These are phyloP conservation scores for Diachasmimorpha longicaudata DNA, from an alignment of 1,140 invertebrate genomes.

Conservation along the genomic window DNA sequence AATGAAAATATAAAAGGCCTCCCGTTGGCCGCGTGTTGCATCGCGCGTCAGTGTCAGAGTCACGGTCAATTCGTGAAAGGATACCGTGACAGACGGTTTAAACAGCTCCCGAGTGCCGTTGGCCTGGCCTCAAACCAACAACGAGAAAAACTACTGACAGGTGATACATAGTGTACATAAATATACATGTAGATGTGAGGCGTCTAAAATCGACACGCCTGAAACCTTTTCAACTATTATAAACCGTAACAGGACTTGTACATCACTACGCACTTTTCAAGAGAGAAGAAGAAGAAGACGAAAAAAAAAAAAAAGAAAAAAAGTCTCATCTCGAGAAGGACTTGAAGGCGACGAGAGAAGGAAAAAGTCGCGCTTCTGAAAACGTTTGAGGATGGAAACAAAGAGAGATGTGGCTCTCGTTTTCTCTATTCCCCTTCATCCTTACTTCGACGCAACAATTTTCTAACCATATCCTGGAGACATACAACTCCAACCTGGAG, in stretches of 20 bases:
- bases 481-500: conserved; percentile 49
- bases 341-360: conserved; percentile 11
- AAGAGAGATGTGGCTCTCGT: background rate
- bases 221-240: background rate
- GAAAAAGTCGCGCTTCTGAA: background rate
- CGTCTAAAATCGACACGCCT: conserved; percentile 1
- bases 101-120: background rate
- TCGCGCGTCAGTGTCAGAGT: background rate
- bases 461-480: conserved; percentile 34
- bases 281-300: background rate
- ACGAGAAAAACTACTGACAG: conserved; percentile 2
- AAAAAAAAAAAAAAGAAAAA: background rate
- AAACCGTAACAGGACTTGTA: background rate
- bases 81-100: conserved; percentile 8
- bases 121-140: background rate
- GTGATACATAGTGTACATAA: conserved; percentile 10
- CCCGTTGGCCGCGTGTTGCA: background rate
- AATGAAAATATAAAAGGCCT: background rate
- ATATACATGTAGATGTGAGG: background rate
- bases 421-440: conserved; percentile 10
- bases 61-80: background rate
- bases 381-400: background rate
- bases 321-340: background rate
- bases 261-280: background rate
- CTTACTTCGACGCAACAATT: conserved; percentile 13